A percentile compares a stretch with the other conserved stretches of the same genome.
These are phyloP conservation scores for Zeus faber DNA, from an alignment of 2,113 vertebrate genomes.

Conservation along the genomic window DNA sequence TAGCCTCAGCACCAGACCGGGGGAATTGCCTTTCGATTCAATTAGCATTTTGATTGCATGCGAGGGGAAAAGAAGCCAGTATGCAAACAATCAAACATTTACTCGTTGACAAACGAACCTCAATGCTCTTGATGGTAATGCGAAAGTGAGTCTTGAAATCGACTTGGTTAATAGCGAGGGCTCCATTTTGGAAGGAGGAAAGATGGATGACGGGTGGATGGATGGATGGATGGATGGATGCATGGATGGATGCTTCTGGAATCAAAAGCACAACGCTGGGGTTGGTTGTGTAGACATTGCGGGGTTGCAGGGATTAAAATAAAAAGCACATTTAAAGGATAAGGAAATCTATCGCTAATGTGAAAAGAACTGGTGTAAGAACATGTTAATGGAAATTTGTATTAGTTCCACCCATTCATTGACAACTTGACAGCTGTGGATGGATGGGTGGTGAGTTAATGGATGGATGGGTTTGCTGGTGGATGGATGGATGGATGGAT, in stretches of 20 bases:
- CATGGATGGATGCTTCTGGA: too few species aligned
- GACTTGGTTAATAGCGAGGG: slow-evolving; percentile 18
- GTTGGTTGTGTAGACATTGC: too few species aligned
- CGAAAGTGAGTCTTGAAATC: slow-evolving; percentile 20
- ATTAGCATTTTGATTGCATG: slow-evolving; percentile 59
- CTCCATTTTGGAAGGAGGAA: slow-evolving; percentile 37
- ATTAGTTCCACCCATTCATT: too few species aligned
- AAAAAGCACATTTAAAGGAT: too few species aligned
- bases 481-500: too few species aligned
- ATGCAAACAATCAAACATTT: slow-evolving; percentile 38
- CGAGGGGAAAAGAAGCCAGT: slow-evolving; percentile 23
- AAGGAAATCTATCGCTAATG: too few species aligned
- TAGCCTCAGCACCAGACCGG: slow-evolving; percentile 9
- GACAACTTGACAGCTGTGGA: too few species aligned
- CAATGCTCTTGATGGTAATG: slow-evolving; percentile 27
- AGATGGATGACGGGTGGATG: slow-evolving; percentile 27
- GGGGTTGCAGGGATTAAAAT: too few species aligned
- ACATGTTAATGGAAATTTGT: too few species aligned
- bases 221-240: slow-evolving; percentile 19
- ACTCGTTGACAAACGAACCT: slow-evolving; percentile 32
- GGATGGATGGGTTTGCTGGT: too few species aligned
- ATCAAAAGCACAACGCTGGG: too few species aligned
- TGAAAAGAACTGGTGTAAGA: too few species aligned
- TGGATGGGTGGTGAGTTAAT: slow-evolving; percentile 10
- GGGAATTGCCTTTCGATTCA: slow-evolving; percentile 29